phyloP scores from a whole-genome alignment of 2,797 vertebrate species.

The Karalla daura region DNA sequence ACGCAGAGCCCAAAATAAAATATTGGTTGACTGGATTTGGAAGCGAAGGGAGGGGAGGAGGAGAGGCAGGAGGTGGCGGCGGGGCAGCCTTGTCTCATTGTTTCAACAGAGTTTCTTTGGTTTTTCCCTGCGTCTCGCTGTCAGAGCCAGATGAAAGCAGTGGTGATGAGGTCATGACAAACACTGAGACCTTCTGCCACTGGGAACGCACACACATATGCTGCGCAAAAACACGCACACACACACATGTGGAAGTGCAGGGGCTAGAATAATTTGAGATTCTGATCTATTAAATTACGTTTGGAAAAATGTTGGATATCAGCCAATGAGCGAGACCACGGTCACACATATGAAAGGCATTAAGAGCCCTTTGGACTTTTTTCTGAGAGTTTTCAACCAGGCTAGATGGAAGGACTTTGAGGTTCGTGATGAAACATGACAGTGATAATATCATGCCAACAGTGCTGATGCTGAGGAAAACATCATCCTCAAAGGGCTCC shows the following conservation, averaged over 20 bases:
- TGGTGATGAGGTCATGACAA: conserved; percentile 55
- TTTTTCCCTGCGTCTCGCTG: conserved; percentile 47
- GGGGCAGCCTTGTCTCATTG: conserved; percentile 48
- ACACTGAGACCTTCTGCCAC: conserved; percentile 41
- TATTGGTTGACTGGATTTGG: conserved; percentile 57
- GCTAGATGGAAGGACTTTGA: not conserved
- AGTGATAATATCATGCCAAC: too few relatives aligned
- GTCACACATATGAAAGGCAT: conserved; percentile 10
- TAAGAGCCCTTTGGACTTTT: not conserved
- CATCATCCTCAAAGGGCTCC: too few relatives aligned
- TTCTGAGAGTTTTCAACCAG: not conserved
- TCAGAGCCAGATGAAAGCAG: conserved; percentile 61
- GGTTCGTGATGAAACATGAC: not conserved
- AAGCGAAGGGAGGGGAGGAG: conserved; percentile 22
- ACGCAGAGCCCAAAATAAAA: conserved; percentile 75
- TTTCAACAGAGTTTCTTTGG: conserved; percentile 52
- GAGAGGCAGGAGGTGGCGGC: not conserved
- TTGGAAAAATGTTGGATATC: conserved; percentile 4
- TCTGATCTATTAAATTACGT: not conserved
- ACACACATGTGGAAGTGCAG: not conserved
- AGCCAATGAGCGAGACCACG: conserved; percentile 3
- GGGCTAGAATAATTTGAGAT: conserved; percentile 1
- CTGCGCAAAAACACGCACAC: too few relatives aligned
- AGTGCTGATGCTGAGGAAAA: too few relatives aligned
- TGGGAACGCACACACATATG: conserved; percentile 31